Percentiles rank a stretch among this genome's conserved stretches.
Evolutionary conservation across 1,140 invertebrate genomes (phyloP).

Genomic region (Magallana gigas): DNA sequence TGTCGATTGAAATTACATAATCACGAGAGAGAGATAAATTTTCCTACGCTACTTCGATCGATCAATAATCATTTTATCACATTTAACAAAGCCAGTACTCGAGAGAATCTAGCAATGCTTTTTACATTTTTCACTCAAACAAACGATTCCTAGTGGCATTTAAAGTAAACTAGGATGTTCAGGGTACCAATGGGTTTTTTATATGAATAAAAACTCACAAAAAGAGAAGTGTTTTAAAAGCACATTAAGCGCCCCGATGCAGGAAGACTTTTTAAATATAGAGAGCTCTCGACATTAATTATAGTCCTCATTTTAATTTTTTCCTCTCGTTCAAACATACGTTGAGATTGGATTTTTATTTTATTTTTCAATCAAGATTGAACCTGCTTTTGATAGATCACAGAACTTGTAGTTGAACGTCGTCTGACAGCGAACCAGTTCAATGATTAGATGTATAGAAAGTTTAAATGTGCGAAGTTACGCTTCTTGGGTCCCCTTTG

Average conservation of each 20-base stretch:
- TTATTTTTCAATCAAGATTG: slow-evolving; percentile 18
- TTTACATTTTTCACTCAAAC: not conserved
- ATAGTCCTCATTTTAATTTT: slow-evolving; percentile 11
- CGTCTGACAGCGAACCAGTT: not conserved
- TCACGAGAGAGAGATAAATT: not conserved
- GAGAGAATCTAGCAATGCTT: not conserved
- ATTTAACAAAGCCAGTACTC: not conserved
- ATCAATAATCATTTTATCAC: not conserved
- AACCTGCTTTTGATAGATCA: slow-evolving; percentile 20
- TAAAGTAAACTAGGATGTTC: not conserved
- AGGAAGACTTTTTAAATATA: not conserved
- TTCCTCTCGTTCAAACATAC: slow-evolving; percentile 2
- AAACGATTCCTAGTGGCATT: not conserved
- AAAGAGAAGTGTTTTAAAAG: not conserved
- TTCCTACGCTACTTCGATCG: not conserved
- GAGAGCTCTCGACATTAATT: slow-evolving; percentile 5
- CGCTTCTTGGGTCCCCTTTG: slow-evolving; percentile 6
- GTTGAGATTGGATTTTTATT: not conserved
- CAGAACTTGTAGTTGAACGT: not conserved
- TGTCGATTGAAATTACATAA: not conserved
- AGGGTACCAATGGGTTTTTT: too few species aligned
- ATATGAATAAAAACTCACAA: not conserved
- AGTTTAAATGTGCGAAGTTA: slow-evolving; percentile 10
- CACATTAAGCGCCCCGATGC: not conserved
- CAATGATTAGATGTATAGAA: slow-evolving; percentile 36